These are phyloP conservation scores for Erythrolamprus reginae DNA, from an alignment of 2,113 vertebrate genomes.

Conservation along the genomic window DNA sequence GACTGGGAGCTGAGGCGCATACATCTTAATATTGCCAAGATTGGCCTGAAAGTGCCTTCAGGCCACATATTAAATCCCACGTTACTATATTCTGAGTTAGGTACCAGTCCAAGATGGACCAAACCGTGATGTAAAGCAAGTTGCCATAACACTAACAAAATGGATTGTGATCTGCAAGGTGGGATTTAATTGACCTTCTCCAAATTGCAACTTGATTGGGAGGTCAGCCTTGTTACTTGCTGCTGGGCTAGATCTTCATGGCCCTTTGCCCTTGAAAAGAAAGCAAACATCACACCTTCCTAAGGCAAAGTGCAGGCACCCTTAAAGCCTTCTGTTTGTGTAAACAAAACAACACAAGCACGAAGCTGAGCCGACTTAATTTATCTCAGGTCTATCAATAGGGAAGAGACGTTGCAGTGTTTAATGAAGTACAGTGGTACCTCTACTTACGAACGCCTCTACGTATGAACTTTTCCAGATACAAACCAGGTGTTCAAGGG, in stretches of 20 bases:
- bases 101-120: neutral
- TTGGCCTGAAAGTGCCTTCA: neutral
- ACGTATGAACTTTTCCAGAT: no score
- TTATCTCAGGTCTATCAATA: neutral
- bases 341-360: neutral
- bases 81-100: neutral
- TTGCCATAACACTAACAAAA: neutral
- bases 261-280: neutral
- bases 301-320: neutral
- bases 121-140: neutral
- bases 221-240: neutral
- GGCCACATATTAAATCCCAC: neutral
- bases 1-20: neutral
- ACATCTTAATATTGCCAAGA: neutral
- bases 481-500: no score
- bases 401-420: neutral
- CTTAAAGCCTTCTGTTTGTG: neutral
- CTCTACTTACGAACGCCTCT: no score
- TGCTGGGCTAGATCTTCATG: neutral
- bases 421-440: no score
- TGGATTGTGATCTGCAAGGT: neutral
- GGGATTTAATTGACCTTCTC: neutral
- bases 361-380: neutral
- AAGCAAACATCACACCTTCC: neutral
- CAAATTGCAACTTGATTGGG: neutral